Evolutionary conservation across 2,888 invertebrate species (phyloP).

Genomic region (Cheiracanthium punctorium): DNA sequence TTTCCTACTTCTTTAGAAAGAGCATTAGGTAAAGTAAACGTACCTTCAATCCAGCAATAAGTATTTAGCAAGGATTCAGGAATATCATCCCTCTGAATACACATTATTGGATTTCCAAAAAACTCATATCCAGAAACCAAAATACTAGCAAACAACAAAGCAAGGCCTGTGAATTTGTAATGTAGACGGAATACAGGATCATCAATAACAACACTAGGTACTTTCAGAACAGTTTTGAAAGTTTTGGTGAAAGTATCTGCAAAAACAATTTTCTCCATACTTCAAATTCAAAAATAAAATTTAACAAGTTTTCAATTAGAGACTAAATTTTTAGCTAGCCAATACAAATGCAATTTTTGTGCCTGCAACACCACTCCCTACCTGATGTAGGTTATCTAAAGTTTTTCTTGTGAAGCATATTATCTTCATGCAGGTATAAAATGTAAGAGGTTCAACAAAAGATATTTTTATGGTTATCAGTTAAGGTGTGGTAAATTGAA

Average conservation of each 20-base stretch:
- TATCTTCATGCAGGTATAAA: not conserved
- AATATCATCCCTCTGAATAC: slow-evolving; percentile 84
- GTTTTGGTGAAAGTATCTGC: slow-evolving; percentile 62
- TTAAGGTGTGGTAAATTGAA: slow-evolving; percentile 54
- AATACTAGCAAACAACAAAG: slow-evolving; percentile 71
- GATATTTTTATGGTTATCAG: slow-evolving; percentile 3
- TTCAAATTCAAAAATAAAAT: too few relatives aligned
- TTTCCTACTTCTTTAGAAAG: slow-evolving; percentile 71
- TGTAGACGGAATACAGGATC: slow-evolving; percentile 84
- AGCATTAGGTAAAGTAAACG: slow-evolving; percentile 73
- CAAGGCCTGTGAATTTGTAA: slow-evolving; percentile 71
- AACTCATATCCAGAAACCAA: slow-evolving; percentile 71
- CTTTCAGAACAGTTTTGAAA: slow-evolving; percentile 40
- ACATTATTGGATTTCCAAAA: slow-evolving; percentile 88
- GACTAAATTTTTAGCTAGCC: too few relatives aligned
- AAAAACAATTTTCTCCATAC: slow-evolving; percentile 66
- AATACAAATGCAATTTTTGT: too few relatives aligned
- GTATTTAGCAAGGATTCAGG: slow-evolving; percentile 93
- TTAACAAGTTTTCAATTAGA: too few relatives aligned
- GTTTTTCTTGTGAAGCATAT: not conserved
- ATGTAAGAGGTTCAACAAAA: slow-evolving; percentile 1
- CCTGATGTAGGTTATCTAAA: not conserved
- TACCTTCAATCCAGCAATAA: slow-evolving; percentile 83
- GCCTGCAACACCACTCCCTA: not conserved
- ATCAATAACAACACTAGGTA: slow-evolving; percentile 82